Evolutionary conservation across 2,797 vertebrate species (phyloP).

Genomic region (Tauraco hartlaubi): DNA sequence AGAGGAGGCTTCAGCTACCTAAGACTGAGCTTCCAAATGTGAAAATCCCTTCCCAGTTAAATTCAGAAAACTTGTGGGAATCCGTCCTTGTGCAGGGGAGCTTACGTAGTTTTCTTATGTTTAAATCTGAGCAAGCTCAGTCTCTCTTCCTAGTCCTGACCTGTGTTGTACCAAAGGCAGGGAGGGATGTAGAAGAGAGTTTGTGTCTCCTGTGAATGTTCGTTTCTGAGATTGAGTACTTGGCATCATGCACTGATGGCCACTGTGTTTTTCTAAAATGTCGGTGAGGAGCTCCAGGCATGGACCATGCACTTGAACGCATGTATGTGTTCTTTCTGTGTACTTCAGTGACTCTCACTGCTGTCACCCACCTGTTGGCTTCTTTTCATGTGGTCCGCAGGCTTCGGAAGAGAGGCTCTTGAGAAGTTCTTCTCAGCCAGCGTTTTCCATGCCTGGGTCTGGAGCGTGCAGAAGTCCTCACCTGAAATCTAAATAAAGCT

Average conservation of each 20-base stretch:
- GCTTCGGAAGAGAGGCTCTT: background rate
- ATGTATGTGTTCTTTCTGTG: background rate
- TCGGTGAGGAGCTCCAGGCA: background rate
- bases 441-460: background rate
- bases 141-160: background rate
- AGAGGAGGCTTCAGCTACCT: background rate
- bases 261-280: background rate
- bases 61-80: background rate
- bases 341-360: background rate
- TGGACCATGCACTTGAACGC: rapidly evolving
- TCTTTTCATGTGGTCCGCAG: background rate
- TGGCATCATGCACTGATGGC: background rate
- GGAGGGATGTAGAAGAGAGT: background rate
- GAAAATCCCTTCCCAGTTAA: background rate
- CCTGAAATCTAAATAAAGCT: background rate
- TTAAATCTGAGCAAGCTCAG: background rate
- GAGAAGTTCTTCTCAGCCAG: background rate
- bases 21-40: background rate
- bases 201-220: background rate
- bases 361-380: rapidly evolving
- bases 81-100: background rate
- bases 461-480: background rate
- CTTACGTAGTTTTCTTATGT: background rate
- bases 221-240: background rate
- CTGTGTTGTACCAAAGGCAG: background rate